Base-by-base conservation (phyloP, 2,888 invertebrate genomes). In the Cephus sareptanus region DNA sequence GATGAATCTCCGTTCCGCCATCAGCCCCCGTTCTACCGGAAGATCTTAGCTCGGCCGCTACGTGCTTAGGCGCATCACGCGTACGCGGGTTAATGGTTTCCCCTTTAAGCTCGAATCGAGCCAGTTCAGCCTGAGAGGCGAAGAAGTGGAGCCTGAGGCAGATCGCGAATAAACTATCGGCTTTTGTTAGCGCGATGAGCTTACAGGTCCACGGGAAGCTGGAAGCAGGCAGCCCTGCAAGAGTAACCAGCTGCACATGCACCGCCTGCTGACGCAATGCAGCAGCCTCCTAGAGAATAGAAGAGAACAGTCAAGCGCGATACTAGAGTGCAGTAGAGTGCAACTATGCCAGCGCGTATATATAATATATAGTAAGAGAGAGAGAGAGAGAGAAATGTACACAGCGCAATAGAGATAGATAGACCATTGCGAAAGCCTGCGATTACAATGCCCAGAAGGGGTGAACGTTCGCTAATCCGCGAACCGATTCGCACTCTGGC, bases 381-480 rank as follows among this genome's bases (percentile, higher is more conserved):
- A 13, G 13, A 37, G 0, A 37, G 37, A 37, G 34, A 37, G 37
- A 34, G 11, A 34, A 40, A 15, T 56, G 9, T 9, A 56, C 56
- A 23, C 2, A 56, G 56, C 23, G 56, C 56, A 56, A 15, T 9
- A 23, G 56, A 56, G 56, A 56, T 23, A 56, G 56, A 56, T 9
- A 56, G 9, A 23, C 9, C 23, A 23, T 56, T 56, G 56, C 56
- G 23, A 56, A 56, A 56, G 56, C 56, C 23, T 9, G 56, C 56
- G 56, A 56, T 56, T 56, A 71, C 34, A 71, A 71, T 71, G 71
- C 71, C 34, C 71, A 23, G 75, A 56, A 82, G 79, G 82, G 81
- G 79, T 83, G 80, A 82, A 81, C 77, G 83, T 76, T 79, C 83
- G 76, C 79, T 81, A 80, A 83, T 81, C 80, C 76, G 37, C 71